A percentile compares a stretch with the other conserved stretches of the same genome.
phyloP scores from a whole-genome alignment of 2,888 invertebrate genomes.

The Drosophila austrosaltans region DNA sequence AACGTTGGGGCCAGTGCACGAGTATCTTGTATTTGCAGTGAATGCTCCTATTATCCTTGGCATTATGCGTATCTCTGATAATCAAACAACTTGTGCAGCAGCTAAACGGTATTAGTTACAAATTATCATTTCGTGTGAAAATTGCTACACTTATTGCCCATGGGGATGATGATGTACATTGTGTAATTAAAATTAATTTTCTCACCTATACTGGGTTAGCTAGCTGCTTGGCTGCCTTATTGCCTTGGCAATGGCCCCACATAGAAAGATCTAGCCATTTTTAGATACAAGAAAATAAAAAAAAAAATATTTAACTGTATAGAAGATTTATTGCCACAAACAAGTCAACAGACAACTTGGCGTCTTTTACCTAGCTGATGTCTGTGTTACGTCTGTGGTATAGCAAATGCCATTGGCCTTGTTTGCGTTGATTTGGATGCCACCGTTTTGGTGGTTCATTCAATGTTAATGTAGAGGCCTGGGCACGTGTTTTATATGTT shows the following conservation, averaged over 20 bases:
- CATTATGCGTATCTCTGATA: conserved; percentile 1
- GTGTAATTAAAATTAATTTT: no score
- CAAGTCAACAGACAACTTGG: conserved; percentile 81
- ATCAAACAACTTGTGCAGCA: neutral
- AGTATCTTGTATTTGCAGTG: neutral
- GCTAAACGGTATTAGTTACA: no score
- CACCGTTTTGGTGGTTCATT: conserved; percentile 77
- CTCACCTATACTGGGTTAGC: no score
- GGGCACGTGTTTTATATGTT: conserved; percentile 49
- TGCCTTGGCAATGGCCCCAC: conserved; percentile 2
- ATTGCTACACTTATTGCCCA: neutral
- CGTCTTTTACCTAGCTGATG: conserved; percentile 50
- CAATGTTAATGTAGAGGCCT: conserved; percentile 32
- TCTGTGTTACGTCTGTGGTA: conserved; percentile 82
- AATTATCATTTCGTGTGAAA: neutral
- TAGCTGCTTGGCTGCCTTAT: neutral
- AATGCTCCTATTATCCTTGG: neutral
- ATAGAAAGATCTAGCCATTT: conserved; percentile 5
- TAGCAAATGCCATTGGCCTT: conserved; percentile 58
- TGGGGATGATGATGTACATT: no score
- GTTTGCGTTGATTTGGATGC: conserved; percentile 42
- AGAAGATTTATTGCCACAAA: conserved; percentile 58
- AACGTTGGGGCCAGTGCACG: neutral
- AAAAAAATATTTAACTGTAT: neutral
- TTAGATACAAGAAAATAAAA: conserved; percentile 5